Evolutionary conservation across 2,888 invertebrate species (phyloP).

Genomic region (Drosophila melanosoma): DNA sequence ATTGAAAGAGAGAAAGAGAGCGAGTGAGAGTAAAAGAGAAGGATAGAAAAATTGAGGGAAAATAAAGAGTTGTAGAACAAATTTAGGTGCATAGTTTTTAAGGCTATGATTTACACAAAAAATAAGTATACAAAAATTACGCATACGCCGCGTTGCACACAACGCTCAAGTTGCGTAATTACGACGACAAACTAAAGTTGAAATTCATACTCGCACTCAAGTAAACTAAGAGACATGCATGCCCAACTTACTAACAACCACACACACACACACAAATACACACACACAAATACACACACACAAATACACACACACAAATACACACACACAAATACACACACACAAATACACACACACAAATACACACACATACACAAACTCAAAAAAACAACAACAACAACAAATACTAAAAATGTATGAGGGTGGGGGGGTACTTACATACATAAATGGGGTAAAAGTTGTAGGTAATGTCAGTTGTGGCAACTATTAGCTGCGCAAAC

Average conservation of each 20-base stretch:
- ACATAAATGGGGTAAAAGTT: constrained; percentile 38
- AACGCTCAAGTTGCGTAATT: constrained; percentile 73
- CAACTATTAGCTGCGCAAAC: constrained; percentile 52
- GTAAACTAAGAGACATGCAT: constrained; percentile 67
- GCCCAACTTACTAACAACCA: constrained; percentile 29
- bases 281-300: constrained; percentile 30
- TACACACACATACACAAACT: constrained; percentile 30
- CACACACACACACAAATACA: constrained; percentile 22
- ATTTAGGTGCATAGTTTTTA: constrained; percentile 25
- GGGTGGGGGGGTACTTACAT: not conserved
- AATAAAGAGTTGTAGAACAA: constrained; percentile 14
- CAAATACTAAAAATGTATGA: constrained; percentile 12
- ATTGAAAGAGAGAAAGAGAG: not conserved
- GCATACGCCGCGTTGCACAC: constrained; percentile 63
- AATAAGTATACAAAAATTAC: constrained; percentile 63
- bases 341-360: constrained; percentile 26
- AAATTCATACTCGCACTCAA: constrained; percentile 80
- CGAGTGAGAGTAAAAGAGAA: not conserved
- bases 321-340: constrained; percentile 29
- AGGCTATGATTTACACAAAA: constrained; percentile 47
- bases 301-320: constrained; percentile 21
- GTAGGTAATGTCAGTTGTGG: constrained; percentile 40
- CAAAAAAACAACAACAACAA: constrained; percentile 3
- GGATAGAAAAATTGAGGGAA: not conserved
- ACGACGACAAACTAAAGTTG: constrained; percentile 68